phyloP scores from a whole-genome alignment of 2,888 invertebrate genomes.

The Ochropacha duplaris region DNA sequence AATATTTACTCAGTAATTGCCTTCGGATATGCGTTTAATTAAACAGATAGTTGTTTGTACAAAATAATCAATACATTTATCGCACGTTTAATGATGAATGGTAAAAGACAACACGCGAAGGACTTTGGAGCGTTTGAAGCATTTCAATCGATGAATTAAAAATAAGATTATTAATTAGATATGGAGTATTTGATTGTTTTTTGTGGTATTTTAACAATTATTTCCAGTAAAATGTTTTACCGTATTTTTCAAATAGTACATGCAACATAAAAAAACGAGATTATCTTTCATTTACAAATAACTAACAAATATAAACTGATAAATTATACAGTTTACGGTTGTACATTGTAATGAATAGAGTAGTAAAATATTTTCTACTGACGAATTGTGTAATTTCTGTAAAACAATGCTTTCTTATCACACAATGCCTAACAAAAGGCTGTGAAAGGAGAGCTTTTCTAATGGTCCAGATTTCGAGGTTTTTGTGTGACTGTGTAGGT shows the following conservation, averaged over 20 bases:
- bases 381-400: constrained; percentile 38
- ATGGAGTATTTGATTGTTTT: too few relatives aligned
- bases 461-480: constrained; percentile 49
- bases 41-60: constrained; percentile 38
- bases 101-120: constrained; percentile 9
- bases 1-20: constrained; percentile 46
- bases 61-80: constrained; percentile 29
- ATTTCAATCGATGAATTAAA: background rate
- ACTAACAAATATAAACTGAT: background rate
- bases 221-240: too few relatives aligned
- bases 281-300: background rate
- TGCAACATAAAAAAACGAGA: background rate
- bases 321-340: background rate
- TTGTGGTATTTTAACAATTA: too few relatives aligned
- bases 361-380: constrained; percentile 34
- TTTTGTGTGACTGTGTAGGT: constrained; percentile 29
- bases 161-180: too few relatives aligned
- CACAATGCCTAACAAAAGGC: constrained; percentile 46
- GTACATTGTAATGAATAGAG: constrained; percentile 17
- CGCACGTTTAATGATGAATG: constrained; percentile 8
- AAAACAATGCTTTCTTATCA: constrained; percentile 52
- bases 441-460: constrained; percentile 34
- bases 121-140: background rate
- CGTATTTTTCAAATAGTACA: too few relatives aligned
- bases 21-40: constrained; percentile 43